A percentile compares a stretch with the other conserved stretches of the same genome.
Conservation (phyloP, 2,113 vertebrate genomes). For the Coregonus clupeaformis region DNA sequence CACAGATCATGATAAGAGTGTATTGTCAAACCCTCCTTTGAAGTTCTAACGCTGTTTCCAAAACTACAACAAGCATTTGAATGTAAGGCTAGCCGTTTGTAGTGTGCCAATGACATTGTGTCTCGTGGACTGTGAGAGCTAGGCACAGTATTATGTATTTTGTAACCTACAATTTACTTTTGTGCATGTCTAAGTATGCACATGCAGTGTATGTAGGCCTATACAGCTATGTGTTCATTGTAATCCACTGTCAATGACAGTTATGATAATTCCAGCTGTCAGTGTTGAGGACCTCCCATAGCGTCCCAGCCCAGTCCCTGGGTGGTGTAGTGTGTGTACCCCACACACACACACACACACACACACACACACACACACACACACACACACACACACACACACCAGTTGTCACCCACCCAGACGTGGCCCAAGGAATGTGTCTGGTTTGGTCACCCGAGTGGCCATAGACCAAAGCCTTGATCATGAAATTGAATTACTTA, state of each 20-base stretch:
- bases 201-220: conserved; percentile 4
- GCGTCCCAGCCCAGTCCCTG: conserved; percentile 52
- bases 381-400: conserved; percentile 14
- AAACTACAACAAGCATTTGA: no score
- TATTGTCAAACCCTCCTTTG: no score
- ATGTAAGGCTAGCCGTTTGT: no score
- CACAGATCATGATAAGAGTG: no score
- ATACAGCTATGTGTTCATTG: background rate
- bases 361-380: conserved; percentile 11
- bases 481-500: background rate
- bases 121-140: background rate
- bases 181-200: conserved; percentile 6
- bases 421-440: background rate
- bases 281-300: conserved; percentile 86
- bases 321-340: conserved; percentile 85
- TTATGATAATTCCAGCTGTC: conserved; percentile 77
- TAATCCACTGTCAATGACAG: conserved; percentile 61
- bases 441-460: no score
- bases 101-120: no score
- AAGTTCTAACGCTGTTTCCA: no score
- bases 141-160: background rate
- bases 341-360: conserved; percentile 33
- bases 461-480: no score
- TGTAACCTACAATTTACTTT: no score
- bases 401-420: background rate